A percentile compares a stretch with the other conserved stretches of the same genome.
Conservation (phyloP, 2,113 vertebrate genomes). For the Dromaius novaehollandiae region DNA sequence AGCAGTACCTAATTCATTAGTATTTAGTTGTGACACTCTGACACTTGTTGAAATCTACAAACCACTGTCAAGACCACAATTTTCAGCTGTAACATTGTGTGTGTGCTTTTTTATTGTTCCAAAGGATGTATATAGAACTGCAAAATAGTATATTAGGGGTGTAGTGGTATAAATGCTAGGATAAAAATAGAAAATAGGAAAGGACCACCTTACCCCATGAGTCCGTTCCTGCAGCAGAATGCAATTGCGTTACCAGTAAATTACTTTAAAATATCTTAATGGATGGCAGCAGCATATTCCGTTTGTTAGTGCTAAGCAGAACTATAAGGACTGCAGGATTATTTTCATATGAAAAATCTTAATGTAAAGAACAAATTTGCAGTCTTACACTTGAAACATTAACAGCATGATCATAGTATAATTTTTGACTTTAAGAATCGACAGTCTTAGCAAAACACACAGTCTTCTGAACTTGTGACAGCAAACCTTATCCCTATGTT, state of each 20-base stretch:
- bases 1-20: neutral
- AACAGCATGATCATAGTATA: neutral
- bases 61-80: neutral
- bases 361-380: neutral
- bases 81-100: neutral
- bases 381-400: neutral
- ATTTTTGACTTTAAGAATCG: neutral
- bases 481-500: neutral
- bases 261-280: neutral
- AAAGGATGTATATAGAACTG: neutral
- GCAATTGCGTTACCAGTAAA: neutral
- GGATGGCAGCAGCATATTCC: neutral
- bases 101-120: neutral
- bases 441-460: neutral
- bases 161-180: neutral
- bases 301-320: neutral
- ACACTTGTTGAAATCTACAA: neutral
- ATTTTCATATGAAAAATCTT: neutral
- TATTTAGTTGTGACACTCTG: neutral
- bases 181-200: neutral
- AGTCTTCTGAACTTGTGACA: neutral
- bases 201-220: neutral
- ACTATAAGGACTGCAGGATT: fast-evolving
- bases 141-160: neutral
- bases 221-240: neutral